A percentile compares a stretch with the other conserved stretches of the same genome.
phyloP scores from a whole-genome alignment of 2,888 invertebrate species.

The Agrotis ipsilon region DNA sequence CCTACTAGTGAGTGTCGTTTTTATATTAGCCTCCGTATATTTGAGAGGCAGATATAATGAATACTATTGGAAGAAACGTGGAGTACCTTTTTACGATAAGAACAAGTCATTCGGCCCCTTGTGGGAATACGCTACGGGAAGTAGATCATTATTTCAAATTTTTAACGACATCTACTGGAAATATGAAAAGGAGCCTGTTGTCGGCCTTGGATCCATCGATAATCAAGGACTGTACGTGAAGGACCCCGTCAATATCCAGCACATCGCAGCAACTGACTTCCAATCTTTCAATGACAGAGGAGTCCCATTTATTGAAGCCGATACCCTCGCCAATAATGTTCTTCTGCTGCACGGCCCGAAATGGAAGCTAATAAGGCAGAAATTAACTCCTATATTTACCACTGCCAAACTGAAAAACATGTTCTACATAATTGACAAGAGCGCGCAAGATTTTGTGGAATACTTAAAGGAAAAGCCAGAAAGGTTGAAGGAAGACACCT shows the following conservation, averaged over 20 bases:
- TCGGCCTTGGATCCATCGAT: constrained; percentile 71
- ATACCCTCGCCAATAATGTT: constrained; percentile 73
- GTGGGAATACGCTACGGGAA: constrained; percentile 69
- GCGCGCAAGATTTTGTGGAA: constrained; percentile 74
- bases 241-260: constrained; percentile 72
- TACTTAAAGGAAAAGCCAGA: constrained; percentile 71
- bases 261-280: constrained; percentile 71
- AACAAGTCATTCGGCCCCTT: constrained; percentile 73
- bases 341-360: constrained; percentile 73
- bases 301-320: constrained; percentile 63
- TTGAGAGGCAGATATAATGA: constrained; percentile 73
- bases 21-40: constrained; percentile 61
- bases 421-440: constrained; percentile 79
- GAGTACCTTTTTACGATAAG: constrained; percentile 69
- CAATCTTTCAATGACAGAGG: constrained; percentile 75
- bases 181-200: constrained; percentile 72
- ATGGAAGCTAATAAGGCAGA: constrained; percentile 81
- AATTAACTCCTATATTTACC: constrained; percentile 79
- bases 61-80: constrained; percentile 77
- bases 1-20: constrained; percentile 11
- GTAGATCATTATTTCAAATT: constrained; percentile 72
- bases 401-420: constrained; percentile 79
- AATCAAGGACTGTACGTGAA: constrained; percentile 68
- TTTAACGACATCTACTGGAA: constrained; percentile 73
- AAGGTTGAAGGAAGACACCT: constrained; percentile 63